These are phyloP conservation scores for Microvelia longipes DNA, from an alignment of 1,140 invertebrate species.

Conservation along the genomic window DNA sequence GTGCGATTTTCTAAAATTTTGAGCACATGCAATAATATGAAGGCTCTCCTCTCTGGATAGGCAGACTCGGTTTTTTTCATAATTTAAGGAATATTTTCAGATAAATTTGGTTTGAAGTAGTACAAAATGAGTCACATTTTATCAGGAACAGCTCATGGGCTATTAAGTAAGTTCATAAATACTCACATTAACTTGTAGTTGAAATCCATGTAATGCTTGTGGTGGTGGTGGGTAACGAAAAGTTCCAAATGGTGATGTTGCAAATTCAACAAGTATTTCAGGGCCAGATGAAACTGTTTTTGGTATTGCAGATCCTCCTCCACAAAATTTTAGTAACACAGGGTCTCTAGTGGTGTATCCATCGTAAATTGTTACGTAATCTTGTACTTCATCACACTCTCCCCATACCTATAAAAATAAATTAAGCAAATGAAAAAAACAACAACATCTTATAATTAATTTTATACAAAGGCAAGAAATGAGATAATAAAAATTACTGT, in stretches of 20 bases:
- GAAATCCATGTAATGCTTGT: constrained; percentile 67
- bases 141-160: too few relatives aligned
- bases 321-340: constrained; percentile 76
- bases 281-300: constrained; percentile 67
- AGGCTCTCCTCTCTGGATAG: too few relatives aligned
- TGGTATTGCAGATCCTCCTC: constrained; percentile 64
- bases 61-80: too few relatives aligned
- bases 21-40: too few relatives aligned
- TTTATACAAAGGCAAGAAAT: not conserved
- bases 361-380: constrained; percentile 80
- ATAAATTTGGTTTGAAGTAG: too few relatives aligned
- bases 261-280: constrained; percentile 73
- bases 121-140: too few relatives aligned
- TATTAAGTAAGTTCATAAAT: too few relatives aligned
- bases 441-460: too few relatives aligned
- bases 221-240: constrained; percentile 61
- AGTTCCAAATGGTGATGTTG: constrained; percentile 75
- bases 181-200: constrained; percentile 64
- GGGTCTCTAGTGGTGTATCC: constrained; percentile 76
- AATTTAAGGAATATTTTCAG: too few relatives aligned
- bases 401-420: constrained; percentile 44
- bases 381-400: constrained; percentile 69
- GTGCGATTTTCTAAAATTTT: too few relatives aligned
- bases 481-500: not conserved
- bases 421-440: not conserved